phyloP scores from a whole-genome alignment of 2,888 invertebrate genomes.

The Tachina grossa region DNA sequence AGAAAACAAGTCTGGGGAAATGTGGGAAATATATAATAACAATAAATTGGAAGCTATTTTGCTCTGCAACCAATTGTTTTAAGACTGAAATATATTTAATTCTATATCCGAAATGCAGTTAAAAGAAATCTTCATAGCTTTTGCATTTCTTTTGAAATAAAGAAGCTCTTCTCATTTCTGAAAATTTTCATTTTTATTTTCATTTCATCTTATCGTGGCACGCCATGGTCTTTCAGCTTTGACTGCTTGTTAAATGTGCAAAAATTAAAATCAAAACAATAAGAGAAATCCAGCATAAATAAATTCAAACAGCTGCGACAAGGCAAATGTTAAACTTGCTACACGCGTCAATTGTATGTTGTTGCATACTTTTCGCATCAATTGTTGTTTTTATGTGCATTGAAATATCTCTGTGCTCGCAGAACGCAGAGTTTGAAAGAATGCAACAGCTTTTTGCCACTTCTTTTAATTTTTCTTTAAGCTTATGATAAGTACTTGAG shows the following conservation, averaged over 20 bases:
- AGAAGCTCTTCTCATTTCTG: too few species aligned
- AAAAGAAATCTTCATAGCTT: too few species aligned
- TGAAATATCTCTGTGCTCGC: background rate
- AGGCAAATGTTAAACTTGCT: constrained; percentile 55
- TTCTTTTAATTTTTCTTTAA: background rate
- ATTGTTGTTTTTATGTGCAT: constrained; percentile 40
- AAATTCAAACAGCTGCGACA: constrained; percentile 67
- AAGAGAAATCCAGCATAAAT: constrained; percentile 51
- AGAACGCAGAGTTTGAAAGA: constrained; percentile 10
- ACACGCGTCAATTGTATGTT: constrained; percentile 54
- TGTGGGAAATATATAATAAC: too few species aligned
- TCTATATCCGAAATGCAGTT: too few species aligned
- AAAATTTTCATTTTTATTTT: too few species aligned
- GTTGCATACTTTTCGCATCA: constrained; percentile 60
- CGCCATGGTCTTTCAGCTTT: background rate
- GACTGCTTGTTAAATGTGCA: constrained; percentile 38
- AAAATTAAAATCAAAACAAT: constrained; percentile 54
- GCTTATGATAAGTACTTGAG: too few species aligned
- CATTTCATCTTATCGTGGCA: background rate
- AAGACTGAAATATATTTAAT: too few species aligned
- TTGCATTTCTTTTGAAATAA: background rate
- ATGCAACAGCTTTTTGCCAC: background rate
- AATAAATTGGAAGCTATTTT: too few species aligned
- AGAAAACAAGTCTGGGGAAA: too few species aligned
- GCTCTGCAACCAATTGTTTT: too few species aligned